Evolutionary conservation across 2,797 vertebrate species (phyloP).

Genomic region (Vireo griseus): DNA sequence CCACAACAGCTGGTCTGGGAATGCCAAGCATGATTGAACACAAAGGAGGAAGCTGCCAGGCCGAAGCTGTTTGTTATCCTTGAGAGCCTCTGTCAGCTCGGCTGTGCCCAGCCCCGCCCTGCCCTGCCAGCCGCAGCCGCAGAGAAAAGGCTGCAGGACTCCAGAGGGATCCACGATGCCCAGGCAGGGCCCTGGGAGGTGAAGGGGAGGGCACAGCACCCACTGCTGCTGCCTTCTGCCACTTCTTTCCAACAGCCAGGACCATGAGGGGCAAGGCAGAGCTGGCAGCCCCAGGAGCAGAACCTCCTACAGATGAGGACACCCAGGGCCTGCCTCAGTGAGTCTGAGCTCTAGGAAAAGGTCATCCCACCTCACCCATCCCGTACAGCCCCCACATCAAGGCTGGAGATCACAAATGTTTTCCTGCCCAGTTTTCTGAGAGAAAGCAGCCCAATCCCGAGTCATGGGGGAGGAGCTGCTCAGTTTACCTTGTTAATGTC

Average conservation of each 20-base stretch:
- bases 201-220: not conserved
- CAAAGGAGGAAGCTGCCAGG: not conserved
- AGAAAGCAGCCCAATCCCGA: not conserved
- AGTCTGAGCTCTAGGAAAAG: accelerated
- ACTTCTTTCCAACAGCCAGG: not conserved
- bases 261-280: not conserved
- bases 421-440: not conserved
- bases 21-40: conserved; percentile 3
- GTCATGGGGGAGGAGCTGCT: not conserved
- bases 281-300: not conserved
- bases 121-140: not conserved
- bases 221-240: not conserved
- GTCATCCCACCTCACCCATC: not conserved
- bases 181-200: not conserved
- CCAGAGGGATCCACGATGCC: not conserved
- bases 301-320: not conserved
- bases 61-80: not conserved
- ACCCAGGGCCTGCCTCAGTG: not conserved
- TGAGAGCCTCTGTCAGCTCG: not conserved
- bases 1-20: not conserved
- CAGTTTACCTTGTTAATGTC: conserved; percentile 90
- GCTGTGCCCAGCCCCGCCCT: not conserved
- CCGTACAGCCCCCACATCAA: not conserved
- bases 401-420: not conserved
- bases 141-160: not conserved